Conservation (phyloP, 2,113 vertebrate species). For the Paracanthobrama guichenoti region DNA sequence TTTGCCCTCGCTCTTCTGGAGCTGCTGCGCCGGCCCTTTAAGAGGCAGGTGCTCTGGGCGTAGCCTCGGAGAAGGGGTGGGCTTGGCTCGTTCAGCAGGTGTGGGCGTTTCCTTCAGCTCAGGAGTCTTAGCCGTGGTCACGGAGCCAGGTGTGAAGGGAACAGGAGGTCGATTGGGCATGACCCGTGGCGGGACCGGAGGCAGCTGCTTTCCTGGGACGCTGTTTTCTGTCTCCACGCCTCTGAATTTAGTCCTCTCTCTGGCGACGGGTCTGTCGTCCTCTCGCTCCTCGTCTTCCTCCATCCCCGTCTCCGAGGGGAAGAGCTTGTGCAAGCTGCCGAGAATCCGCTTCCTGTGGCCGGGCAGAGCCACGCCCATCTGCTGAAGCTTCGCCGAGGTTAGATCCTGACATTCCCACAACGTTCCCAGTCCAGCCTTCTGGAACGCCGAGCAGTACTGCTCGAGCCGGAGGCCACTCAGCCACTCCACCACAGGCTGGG, state of each 20-base stretch:
- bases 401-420: constrained; percentile 78
- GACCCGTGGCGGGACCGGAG: constrained; percentile 85
- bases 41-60: constrained; percentile 29
- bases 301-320: background rate
- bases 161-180: constrained; percentile 79
- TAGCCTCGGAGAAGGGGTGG: constrained; percentile 35
- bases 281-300: background rate
- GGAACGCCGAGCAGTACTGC: constrained; percentile 82
- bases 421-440: constrained; percentile 65
- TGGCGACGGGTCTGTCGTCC: constrained; percentile 73
- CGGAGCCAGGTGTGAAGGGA: constrained; percentile 60
- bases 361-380: constrained; percentile 80
- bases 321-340: constrained; percentile 80
- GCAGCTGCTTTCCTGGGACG: constrained; percentile 42
- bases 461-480: constrained; percentile 83
- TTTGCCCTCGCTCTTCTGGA: constrained; percentile 25
- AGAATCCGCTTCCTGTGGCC: constrained; percentile 90
- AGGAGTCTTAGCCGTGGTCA: background rate
- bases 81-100: background rate
- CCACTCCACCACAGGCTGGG: constrained; percentile 77
- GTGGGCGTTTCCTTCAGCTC: constrained; percentile 56
- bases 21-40: constrained; percentile 12
- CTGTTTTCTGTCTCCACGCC: background rate
- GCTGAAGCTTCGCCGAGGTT: constrained; percentile 71
- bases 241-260: constrained; percentile 79